Evolutionary conservation across 1,140 invertebrate genomes (phyloP).

Genomic region (Papilio aristodemus): DNA sequence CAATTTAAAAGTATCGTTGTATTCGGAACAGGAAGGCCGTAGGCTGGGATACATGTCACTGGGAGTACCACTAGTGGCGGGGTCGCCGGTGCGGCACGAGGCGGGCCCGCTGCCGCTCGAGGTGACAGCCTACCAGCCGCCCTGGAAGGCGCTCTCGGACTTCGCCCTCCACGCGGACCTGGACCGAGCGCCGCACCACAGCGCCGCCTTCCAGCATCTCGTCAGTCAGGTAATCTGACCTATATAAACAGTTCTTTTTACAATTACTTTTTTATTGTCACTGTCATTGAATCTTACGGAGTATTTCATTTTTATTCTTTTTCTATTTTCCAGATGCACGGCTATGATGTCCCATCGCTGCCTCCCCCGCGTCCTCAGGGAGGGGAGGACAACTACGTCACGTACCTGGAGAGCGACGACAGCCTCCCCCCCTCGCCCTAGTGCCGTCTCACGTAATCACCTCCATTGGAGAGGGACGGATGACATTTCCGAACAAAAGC

Average conservation of each 20-base stretch:
- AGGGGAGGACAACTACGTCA: conserved; percentile 94
- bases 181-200: conserved; percentile 87
- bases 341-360: conserved; percentile 88
- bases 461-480: conserved; percentile 36
- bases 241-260: no score
- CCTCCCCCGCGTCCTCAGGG: conserved; percentile 86
- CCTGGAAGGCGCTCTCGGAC: conserved; percentile 97
- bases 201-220: conserved; percentile 96
- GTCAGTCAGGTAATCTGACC: conserved; percentile 90
- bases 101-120: conserved; percentile 81
- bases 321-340: conserved; percentile 92
- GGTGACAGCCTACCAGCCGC: conserved; percentile 97
- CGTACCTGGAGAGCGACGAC: conserved; percentile 93
- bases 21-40: conserved; percentile 85
- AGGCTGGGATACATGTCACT: conserved; percentile 96
- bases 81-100: conserved; percentile 96
- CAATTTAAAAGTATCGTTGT: conserved; percentile 25
- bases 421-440: conserved; percentile 86
- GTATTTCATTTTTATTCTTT: no score
- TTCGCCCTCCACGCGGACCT: conserved; percentile 97
- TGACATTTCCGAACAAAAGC: background rate
- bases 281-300: no score
- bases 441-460: conserved; percentile 66
- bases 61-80: conserved; percentile 98
- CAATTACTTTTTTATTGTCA: no score